Evolutionary conservation across 2,113 vertebrate genomes (phyloP), one percentile per base, ranked within the genome.

Genomic region (Nibea coibor): DNA sequence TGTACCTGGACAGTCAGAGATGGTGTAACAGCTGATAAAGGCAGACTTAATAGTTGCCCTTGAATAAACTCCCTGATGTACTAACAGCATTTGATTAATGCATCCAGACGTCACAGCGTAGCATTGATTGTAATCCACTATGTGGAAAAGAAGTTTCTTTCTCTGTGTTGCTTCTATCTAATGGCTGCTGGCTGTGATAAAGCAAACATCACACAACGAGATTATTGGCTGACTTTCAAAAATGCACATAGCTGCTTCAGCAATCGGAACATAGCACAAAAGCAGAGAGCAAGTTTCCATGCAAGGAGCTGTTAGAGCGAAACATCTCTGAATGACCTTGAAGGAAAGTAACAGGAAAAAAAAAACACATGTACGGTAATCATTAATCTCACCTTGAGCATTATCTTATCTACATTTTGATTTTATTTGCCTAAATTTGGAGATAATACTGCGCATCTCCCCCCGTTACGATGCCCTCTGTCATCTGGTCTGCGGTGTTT

Each of bases 211-310:
- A 71, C 59, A 88, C 61, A 75, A 81, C 17, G 63, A 20, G 24
- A 71, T 64, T 47, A 77, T 80, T 86, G 78, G 76, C 61, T 76
- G 84, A 87, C 82, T 88, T 89, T 87, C 82, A 90, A 72, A 80
- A 76, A 72, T 14, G n/a, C 35, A 48, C 35, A 53, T 62, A 51
- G 45, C 62, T 76, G 15, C 68, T 81, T 24, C 75, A 73, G 67
- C 63, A 50, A 68, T 81, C n/a, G 69, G 51, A 78, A 61, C 20
- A 68, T 10, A 66, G 10, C 24, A 16, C 19, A 50, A 16, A 61
- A 54, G 48, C 15, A 24, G 19, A 69, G 39, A 1, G 7, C 3
- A 68, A 16, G 35, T 66, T 68, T 67, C 56, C 24, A 42, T 26
- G 17, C n/a, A 54, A 54, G 50, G 72, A 66, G 35, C 50, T 45